Evolutionary conservation across 1,140 invertebrate genomes (phyloP).

Genomic region (Panonychus citri): DNA sequence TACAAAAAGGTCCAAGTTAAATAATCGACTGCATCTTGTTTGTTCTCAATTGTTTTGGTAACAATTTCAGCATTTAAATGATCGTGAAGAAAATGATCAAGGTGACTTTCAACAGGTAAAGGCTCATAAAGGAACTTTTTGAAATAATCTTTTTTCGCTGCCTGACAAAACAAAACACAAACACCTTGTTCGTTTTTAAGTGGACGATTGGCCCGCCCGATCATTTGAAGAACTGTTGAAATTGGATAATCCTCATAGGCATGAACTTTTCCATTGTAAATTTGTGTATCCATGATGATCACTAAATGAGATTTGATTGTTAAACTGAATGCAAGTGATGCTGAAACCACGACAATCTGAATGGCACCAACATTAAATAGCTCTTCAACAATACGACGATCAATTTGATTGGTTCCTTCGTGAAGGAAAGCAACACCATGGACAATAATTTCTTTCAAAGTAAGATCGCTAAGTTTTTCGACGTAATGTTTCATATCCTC

Average conservation of each 20-base stretch:
- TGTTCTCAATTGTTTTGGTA: constrained; percentile 98
- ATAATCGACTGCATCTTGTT: constrained; percentile 98
- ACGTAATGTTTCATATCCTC: constrained; percentile 71
- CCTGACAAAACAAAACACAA: too few relatives aligned
- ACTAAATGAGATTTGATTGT: constrained; percentile 71
- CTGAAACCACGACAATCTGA: constrained; percentile 69
- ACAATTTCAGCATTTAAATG: constrained; percentile 99
- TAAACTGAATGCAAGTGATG: constrained; percentile 75
- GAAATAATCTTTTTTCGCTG: too few relatives aligned
- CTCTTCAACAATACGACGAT: constrained; percentile 70
- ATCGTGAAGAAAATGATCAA: constrained; percentile 91
- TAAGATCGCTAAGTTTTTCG: constrained; percentile 49
- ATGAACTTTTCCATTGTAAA: constrained; percentile 75
- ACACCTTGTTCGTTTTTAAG: too few relatives aligned
- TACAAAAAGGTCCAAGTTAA: constrained; percentile 99
- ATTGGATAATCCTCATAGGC: constrained; percentile 91
- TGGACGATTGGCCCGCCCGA: constrained; percentile 71
- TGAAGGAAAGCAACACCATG: constrained; percentile 94
- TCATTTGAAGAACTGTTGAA: constrained; percentile 92
- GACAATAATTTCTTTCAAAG: constrained; percentile 45
- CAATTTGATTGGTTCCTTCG: constrained; percentile 60
- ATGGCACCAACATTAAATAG: constrained; percentile 78
- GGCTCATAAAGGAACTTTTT: too few relatives aligned
- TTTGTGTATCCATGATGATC: constrained; percentile 91
- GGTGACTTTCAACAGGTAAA: constrained; percentile 88